These are phyloP conservation scores for Chelon auratus DNA, from an alignment of 2,797 vertebrate species.

Conservation along the genomic window DNA sequence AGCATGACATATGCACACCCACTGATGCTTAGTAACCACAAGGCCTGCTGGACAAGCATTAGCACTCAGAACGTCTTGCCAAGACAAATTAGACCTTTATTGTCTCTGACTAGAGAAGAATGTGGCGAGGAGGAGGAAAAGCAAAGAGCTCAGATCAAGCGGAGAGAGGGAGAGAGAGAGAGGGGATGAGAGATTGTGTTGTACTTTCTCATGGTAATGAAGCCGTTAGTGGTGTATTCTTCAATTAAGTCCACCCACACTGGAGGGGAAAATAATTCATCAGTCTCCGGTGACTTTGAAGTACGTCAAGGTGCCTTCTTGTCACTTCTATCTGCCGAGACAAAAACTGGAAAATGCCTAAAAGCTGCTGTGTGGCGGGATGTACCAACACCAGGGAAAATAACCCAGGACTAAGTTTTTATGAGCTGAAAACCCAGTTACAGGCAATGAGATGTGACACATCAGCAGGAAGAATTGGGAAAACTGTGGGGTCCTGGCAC, in stretches of 20 bases:
- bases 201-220: slow-evolving; percentile 14
- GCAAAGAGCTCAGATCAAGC: slow-evolving; percentile 18
- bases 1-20: slow-evolving; percentile 45
- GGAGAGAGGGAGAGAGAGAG: not conserved
- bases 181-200: slow-evolving; percentile 1
- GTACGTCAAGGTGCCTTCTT: too few species aligned
- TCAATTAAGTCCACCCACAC: not conserved
- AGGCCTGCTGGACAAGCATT: slow-evolving; percentile 41
- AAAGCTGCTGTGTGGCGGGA: too few species aligned
- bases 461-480: too few species aligned
- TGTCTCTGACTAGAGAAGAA: slow-evolving; percentile 51
- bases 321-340: too few species aligned
- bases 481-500: too few species aligned
- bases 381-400: too few species aligned
- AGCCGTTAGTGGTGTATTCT: not conserved
- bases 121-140: slow-evolving; percentile 21
- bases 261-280: too few species aligned
- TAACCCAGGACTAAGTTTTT: too few species aligned
- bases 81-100: slow-evolving; percentile 65
- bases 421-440: too few species aligned
- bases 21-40: slow-evolving; percentile 37
- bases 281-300: too few species aligned
- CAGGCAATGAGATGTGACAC: too few species aligned
- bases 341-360: too few species aligned
- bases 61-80: slow-evolving; percentile 31